Evolutionary conservation across 2,888 invertebrate species (phyloP).

Genomic region (Mesorhabditis spiculigera): DNA sequence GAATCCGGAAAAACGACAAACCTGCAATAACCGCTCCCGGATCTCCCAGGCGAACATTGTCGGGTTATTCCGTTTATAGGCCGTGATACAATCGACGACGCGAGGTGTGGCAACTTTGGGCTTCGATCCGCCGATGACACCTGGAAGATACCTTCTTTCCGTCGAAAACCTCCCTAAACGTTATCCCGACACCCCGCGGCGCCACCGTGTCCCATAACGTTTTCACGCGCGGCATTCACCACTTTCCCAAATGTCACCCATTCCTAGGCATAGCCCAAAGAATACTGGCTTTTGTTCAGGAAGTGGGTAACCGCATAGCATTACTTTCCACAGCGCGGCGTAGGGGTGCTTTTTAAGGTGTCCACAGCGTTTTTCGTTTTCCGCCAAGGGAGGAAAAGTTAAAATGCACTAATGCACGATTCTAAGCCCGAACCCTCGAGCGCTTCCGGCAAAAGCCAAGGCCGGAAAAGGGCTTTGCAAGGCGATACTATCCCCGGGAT

Average conservation of each 20-base stretch:
- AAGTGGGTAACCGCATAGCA: too few relatives aligned
- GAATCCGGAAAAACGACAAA: constrained; percentile 3
- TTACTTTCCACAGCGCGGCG: too few relatives aligned
- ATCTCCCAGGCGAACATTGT: constrained; percentile 99
- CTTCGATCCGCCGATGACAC: constrained; percentile 95
- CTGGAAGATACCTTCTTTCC: constrained; percentile 20
- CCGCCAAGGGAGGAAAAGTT: too few relatives aligned
- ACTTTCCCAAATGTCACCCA: not conserved
- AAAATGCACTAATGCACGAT: too few relatives aligned
- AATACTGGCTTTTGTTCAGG: too few relatives aligned
- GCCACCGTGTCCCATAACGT: not conserved
- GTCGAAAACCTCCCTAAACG: not conserved
- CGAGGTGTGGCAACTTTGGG: constrained; percentile 98
- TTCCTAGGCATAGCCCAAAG: too few relatives aligned
- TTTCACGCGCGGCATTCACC: not conserved
- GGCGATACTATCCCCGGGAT: not conserved
- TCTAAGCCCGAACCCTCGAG: too few relatives aligned
- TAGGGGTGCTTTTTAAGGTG: too few relatives aligned
- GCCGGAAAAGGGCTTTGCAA: too few relatives aligned
- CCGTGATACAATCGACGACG: constrained; percentile 95
- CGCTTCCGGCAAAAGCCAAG: too few relatives aligned
- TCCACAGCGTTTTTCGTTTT: too few relatives aligned
- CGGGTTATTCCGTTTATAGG: constrained; percentile 84
- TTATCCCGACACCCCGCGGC: not conserved
- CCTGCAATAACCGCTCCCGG: constrained; percentile 78